phyloP scores from a whole-genome alignment of 2,797 vertebrate genomes.

The Spatula clypeata region DNA sequence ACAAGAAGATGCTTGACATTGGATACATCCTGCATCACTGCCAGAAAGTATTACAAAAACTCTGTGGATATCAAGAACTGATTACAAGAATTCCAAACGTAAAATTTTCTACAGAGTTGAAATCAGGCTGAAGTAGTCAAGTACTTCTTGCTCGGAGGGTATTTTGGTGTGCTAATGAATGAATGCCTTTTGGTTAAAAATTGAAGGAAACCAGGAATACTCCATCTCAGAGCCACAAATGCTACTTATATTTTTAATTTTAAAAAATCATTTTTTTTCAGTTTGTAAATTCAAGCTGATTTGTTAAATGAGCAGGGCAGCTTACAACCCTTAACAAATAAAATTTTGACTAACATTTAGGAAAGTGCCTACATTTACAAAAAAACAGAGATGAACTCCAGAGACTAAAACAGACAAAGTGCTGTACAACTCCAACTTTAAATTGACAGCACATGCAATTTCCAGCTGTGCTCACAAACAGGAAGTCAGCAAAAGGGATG shows the following conservation, averaged over 20 bases:
- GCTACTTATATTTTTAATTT: slow-evolving; percentile 10
- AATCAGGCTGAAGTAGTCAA: neutral
- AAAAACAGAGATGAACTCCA: neutral
- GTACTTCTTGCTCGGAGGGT: neutral
- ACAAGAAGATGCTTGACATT: neutral
- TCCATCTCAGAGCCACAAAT: neutral
- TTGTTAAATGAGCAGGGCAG: neutral
- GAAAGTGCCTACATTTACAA: neutral
- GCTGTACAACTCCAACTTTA: slow-evolving; percentile 2
- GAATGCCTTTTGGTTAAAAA: neutral
- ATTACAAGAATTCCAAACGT: neutral
- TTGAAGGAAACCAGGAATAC: neutral
- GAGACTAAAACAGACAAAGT: neutral
- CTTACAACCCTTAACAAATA: neutral
- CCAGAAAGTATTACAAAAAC: neutral
- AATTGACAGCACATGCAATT: neutral
- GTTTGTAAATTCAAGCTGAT: neutral
- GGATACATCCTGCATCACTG: neutral
- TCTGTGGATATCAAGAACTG: neutral
- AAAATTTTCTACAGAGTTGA: neutral
- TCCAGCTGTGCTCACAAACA: neutral
- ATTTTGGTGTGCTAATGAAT: neutral
- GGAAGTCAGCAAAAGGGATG: neutral
- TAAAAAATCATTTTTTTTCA: neutral
- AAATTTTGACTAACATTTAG: neutral